Conservation (phyloP, 2,888 invertebrate species). For the Patella ulyssiponensis region DNA sequence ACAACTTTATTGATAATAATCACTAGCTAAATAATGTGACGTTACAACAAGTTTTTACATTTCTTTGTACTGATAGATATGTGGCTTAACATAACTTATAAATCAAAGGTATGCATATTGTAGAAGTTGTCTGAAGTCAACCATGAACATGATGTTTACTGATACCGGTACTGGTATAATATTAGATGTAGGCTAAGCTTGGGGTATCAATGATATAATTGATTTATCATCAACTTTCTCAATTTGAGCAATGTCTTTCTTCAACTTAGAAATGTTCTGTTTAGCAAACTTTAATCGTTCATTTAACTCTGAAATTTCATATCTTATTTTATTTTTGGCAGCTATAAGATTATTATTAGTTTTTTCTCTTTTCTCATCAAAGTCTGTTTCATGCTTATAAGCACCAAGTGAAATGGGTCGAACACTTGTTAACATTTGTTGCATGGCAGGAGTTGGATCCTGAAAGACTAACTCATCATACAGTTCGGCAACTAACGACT, state of each 20-base stretch:
- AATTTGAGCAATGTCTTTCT: slow-evolving; percentile 83
- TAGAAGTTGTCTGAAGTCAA: too few relatives aligned
- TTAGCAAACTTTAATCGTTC: slow-evolving; percentile 69
- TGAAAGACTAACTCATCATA: slow-evolving; percentile 91
- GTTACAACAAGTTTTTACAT: too few relatives aligned
- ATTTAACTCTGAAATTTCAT: slow-evolving; percentile 70
- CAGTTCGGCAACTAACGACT: slow-evolving; percentile 86
- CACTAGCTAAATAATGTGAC: too few relatives aligned
- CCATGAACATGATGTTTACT: too few relatives aligned
- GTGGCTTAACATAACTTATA: too few relatives aligned
- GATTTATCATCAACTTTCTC: slow-evolving; percentile 69
- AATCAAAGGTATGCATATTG: too few relatives aligned
- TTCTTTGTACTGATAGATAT: too few relatives aligned
- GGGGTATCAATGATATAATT: neutral
- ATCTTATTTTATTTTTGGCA: slow-evolving; percentile 79
- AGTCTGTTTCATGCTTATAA: slow-evolving; percentile 91
- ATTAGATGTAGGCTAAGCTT: too few relatives aligned
- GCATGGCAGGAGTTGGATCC: slow-evolving; percentile 80
- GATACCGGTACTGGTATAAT: too few relatives aligned
- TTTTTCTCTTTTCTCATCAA: slow-evolving; percentile 83
- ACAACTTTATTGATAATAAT: too few relatives aligned
- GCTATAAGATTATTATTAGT: slow-evolving; percentile 83
- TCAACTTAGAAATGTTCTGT: slow-evolving; percentile 78
- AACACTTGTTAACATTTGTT: slow-evolving; percentile 85
- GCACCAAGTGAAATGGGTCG: slow-evolving; percentile 80